These are phyloP conservation scores for Geotrupes spiniger DNA, from an alignment of 2,888 invertebrate genomes.

Conservation along the genomic window DNA sequence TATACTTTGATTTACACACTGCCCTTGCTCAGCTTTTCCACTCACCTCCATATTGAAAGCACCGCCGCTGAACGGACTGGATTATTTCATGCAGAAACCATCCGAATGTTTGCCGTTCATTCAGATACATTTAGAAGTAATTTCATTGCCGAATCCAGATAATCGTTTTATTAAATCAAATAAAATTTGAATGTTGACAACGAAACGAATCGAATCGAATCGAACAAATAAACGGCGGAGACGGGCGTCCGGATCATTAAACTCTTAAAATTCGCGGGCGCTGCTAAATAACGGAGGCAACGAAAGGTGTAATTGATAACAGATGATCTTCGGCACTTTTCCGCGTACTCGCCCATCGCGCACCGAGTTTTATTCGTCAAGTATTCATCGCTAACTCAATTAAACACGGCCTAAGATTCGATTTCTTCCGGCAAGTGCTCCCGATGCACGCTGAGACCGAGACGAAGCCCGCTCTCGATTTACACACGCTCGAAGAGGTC, in stretches of 20 bases:
- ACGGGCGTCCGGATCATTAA: constrained; percentile 40
- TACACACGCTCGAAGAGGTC: too few relatives aligned
- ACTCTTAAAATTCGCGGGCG: constrained; percentile 45
- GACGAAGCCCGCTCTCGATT: too few relatives aligned
- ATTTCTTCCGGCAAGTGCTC: constrained; percentile 32
- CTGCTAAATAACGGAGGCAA: constrained; percentile 49
- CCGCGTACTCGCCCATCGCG: constrained; percentile 22
- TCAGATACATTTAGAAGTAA: too few relatives aligned
- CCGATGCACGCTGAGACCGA: not conserved
- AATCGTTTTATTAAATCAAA: too few relatives aligned
- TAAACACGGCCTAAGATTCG: constrained; percentile 42
- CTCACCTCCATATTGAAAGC: constrained; percentile 3
- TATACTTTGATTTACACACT: constrained; percentile 30
- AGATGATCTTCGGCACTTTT: constrained; percentile 41
- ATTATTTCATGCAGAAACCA: too few relatives aligned
- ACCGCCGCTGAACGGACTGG: too few relatives aligned
- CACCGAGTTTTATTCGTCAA: constrained; percentile 39
- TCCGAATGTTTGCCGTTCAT: too few relatives aligned
- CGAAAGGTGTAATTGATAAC: constrained; percentile 50
- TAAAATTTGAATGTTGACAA: too few relatives aligned
- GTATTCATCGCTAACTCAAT: constrained; percentile 43
- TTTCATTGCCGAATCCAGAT: too few relatives aligned
- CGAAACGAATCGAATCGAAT: too few relatives aligned
- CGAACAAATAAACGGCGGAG: constrained; percentile 2
- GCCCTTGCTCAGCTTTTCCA: constrained; percentile 7